Conservation (phyloP, 2,113 vertebrate genomes). For the Apistogramma diplotaenia region DNA sequence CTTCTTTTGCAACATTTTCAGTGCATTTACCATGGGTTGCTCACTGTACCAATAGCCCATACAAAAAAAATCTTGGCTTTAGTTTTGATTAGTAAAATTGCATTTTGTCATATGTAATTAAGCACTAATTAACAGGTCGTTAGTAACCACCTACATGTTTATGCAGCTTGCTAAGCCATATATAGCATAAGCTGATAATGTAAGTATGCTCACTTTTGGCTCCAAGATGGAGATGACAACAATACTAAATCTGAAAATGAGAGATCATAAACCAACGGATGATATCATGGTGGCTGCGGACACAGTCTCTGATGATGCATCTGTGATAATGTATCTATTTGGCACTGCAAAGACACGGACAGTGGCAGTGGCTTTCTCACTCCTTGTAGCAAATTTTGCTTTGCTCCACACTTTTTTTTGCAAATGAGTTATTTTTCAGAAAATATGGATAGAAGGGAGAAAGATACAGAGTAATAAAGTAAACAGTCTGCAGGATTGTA, state of each 20-base stretch:
- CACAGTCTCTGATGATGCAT: background rate
- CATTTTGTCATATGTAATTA: background rate
- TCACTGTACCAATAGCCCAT: background rate
- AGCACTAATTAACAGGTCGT: rapidly evolving
- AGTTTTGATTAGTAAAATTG: background rate
- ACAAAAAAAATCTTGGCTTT: background rate
- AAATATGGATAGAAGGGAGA: background rate
- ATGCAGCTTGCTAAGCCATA: background rate
- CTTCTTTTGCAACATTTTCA: background rate
- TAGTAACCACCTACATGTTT: background rate
- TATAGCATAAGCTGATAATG: background rate
- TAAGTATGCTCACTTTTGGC: background rate
- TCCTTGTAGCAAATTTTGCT: background rate
- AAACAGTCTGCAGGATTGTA: background rate
- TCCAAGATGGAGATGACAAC: background rate
- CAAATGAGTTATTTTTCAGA: background rate
- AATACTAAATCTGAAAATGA: background rate
- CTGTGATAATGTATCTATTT: background rate
- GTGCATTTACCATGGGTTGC: background rate
- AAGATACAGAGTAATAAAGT: background rate
- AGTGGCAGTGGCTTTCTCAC: background rate
- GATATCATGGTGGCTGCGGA: background rate
- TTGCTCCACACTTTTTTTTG: background rate
- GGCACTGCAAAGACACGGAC: background rate
- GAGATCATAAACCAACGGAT: background rate